Percentiles rank a stretch among this genome's conserved stretches.
Conservation (phyloP, 1,140 invertebrate genomes). For the Lordiphosa clarofinis region DNA sequence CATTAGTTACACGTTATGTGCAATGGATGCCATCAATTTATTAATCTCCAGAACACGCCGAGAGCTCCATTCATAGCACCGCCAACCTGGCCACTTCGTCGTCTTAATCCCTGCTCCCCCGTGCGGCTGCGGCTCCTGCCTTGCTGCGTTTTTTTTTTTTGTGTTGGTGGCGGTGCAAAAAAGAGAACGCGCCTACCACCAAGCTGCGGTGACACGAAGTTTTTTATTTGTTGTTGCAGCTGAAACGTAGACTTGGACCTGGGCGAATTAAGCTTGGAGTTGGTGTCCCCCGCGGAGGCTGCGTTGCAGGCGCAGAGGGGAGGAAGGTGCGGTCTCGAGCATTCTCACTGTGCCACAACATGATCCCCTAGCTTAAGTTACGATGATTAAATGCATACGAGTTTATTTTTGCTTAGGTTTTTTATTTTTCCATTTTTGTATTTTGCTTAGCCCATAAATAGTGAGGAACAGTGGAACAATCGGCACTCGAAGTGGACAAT, state of each 20-base stretch:
- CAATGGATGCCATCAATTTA: conserved; percentile 80
- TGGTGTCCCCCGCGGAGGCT: neutral
- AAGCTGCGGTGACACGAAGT: conserved; percentile 63
- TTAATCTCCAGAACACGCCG: conserved; percentile 80
- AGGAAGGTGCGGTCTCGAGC: conserved; percentile 22
- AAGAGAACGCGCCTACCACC: conserved; percentile 51
- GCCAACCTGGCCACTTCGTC: conserved; percentile 55
- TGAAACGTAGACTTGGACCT: conserved; percentile 35
- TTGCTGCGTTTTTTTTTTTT: neutral
- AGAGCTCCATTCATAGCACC: conserved; percentile 63
- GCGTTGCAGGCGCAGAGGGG: neutral
- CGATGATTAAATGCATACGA: conserved; percentile 77
- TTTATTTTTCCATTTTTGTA: conserved; percentile 20
- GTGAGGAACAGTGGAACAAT: conserved; percentile 33
- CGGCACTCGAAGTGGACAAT: neutral
- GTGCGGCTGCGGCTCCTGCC: conserved; percentile 5
- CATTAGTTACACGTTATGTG: conserved; percentile 80
- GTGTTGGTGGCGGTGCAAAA: conserved; percentile 30
- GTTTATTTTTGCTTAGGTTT: conserved; percentile 72
- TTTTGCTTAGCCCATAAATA: conserved; percentile 53
- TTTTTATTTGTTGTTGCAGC: conserved; percentile 40
- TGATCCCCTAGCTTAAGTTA: conserved; percentile 74
- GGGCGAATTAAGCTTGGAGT: conserved; percentile 16
- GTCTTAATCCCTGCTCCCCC: conserved; percentile 55
- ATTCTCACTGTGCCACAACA: conserved; percentile 67